phyloP scores from a whole-genome alignment of 2,113 vertebrate genomes.

The Aviceda subcristata region DNA sequence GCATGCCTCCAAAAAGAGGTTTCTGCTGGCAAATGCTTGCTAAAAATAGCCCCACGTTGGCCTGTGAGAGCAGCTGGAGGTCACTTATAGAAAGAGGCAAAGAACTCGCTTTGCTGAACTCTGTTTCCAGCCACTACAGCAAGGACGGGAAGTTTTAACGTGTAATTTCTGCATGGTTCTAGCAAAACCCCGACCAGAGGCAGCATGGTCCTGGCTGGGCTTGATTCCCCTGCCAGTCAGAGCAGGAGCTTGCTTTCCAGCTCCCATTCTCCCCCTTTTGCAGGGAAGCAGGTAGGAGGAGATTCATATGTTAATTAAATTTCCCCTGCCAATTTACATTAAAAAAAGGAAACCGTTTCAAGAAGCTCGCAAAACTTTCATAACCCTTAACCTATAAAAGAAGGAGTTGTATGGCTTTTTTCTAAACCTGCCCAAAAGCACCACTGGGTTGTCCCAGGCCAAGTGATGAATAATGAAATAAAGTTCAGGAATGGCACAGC shows the following conservation, averaged over 20 bases:
- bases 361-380: background rate
- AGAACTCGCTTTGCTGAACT: background rate
- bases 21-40: background rate
- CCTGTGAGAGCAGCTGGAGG: background rate
- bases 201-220: background rate
- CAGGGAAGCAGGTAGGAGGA: background rate
- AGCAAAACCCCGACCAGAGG: background rate
- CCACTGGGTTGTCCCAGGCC: background rate
- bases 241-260: background rate
- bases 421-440: slow-evolving; percentile 15
- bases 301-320: slow-evolving; percentile 17
- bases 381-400: background rate
- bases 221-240: background rate
- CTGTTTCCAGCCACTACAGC: background rate
- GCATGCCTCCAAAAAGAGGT: background rate
- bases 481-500: background rate
- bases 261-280: background rate
- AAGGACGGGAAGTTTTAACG: background rate
- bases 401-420: background rate
- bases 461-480: background rate
- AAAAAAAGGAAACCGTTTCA: slow-evolving; percentile 9
- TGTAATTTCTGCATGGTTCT: background rate
- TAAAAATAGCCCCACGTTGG: background rate
- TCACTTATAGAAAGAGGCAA: background rate
- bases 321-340: slow-evolving; percentile 19